Base-by-base conservation (phyloP, 2,888 invertebrate genomes). In the Orthosia gothica region DNA sequence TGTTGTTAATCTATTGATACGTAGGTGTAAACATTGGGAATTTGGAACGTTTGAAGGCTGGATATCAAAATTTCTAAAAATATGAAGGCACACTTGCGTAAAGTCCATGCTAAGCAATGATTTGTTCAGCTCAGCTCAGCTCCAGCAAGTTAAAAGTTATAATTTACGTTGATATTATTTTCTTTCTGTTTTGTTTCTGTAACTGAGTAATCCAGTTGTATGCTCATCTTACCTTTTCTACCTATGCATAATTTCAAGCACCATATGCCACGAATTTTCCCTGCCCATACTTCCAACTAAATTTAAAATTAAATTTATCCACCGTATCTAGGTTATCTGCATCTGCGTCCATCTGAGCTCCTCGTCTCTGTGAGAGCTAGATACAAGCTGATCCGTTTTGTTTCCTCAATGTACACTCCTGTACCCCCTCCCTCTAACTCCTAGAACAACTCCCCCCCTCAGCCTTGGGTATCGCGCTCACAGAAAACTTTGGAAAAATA, bases 311-410 rank as follows among this genome's bases (percentile, higher is more conserved):
- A 82, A 76, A 81, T 85, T 69, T 84, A 79, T 16, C 73, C 70
- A 79, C 71, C 91, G 82, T 82, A 90, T 94, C 93, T 81, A 94
- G 93, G 78, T 81, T 73, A 84, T 80, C 71, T 85, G 83, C 74
- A 84, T 88, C 89, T 86, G 77, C 71, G 87, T 59, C 74, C 73
- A 76, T 85, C 83, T 79, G 86, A 82, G 81, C 76, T 76, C 72
- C 76, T 74, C 79, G 76, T 82, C 82, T 85, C 86, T 77, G 89
- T 89, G 88, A 85, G 88, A 89, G 88, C 84, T 84, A 89, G 92
- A 93, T 92, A 92, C 91, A 89, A 86, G 88, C 91, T 93, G 94
- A 95, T 94, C 94, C 93, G 90, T 94, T 95, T 94, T 93, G 93
- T 94, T 92, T 91, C 89, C 88, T 78, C 86, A 87, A 89, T 87